Evolutionary conservation across 1,140 invertebrate genomes (phyloP), one percentile per base, ranked within the genome.

Genomic region (Popillia japonica): DNA sequence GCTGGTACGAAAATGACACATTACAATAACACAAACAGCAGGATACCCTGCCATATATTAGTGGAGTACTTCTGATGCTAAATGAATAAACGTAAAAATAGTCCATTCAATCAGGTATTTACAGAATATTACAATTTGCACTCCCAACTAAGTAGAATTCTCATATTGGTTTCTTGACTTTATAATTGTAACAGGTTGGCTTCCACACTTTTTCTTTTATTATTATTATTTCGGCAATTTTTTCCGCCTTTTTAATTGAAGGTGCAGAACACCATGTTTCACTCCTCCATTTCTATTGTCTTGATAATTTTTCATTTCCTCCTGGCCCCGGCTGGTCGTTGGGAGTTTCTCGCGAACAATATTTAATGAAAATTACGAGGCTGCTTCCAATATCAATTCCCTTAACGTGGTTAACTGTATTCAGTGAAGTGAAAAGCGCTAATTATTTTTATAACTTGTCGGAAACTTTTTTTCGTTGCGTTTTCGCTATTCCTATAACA

Each of bases 291-390:
- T 77, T 77, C 75, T 72, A 81, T 81, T 81, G 80, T 81, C 77
- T 77, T 72, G 77, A 79, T 81, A 80, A 80, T 81, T 81, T 81
- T 80, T 81, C 80, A 81, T 81, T 81, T 81, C 77, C 72, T 59
- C 41, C 27, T 68, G 7, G 22, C 61, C 22, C 11, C 61, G 61
- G 22, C 20, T 22, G 61, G 2, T 34, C 27, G 61, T 27, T 34
- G 61, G 20, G 61, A 68, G 61, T 68, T 68, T 68, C 61, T 68
- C 72, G 20, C 40, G 59, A 78, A 80, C 78, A 80, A 81, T 79
- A 81, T 81, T 80, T 81, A 81, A 81, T 81, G 80, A 80, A 81
- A 79, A 81, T 81, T 81, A 81, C 76, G 72, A 77, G 61, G 20
- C 7, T 17, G 48, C 48, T 55, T 20, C 68, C 77, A 44, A 77